These are phyloP conservation scores for Eristalinus sepulchralis DNA, from an alignment of 2,888 invertebrate genomes.

Conservation along the genomic window DNA sequence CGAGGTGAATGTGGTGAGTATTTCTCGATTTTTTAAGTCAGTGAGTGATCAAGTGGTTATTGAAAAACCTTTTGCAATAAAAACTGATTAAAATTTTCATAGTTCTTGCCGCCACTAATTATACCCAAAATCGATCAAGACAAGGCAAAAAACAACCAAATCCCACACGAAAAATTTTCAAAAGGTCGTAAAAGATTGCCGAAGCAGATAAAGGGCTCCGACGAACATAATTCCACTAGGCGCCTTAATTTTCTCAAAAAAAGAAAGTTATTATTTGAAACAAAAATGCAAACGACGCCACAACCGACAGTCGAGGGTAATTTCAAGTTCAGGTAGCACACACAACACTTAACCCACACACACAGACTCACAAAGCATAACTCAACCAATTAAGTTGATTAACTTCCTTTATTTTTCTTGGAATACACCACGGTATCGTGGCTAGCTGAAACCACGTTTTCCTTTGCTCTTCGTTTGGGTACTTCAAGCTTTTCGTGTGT, in stretches of 20 bases:
- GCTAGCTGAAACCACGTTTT: neutral
- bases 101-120: too few species aligned
- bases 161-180: too few species aligned
- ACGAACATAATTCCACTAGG: neutral
- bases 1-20: too few species aligned
- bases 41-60: too few species aligned
- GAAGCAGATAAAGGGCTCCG: too few species aligned
- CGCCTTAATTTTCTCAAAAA: constrained; percentile 27
- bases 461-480: constrained; percentile 6
- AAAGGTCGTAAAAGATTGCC: too few species aligned
- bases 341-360: constrained; percentile 29
- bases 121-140: too few species aligned
- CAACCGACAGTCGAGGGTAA: constrained; percentile 13
- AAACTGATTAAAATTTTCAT: too few species aligned
- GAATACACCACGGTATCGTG: constrained; percentile 6
- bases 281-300: constrained; percentile 32
- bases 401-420: constrained; percentile 60
- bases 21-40: too few species aligned
- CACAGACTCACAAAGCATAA: neutral
- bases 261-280: constrained; percentile 6
- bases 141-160: too few species aligned
- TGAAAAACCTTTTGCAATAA: too few species aligned
- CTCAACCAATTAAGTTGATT: constrained; percentile 63
- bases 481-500: constrained; percentile 56
- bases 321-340: constrained; percentile 49